These are phyloP conservation scores for Ifrita kowaldi DNA, from an alignment of 2,113 vertebrate species.

Conservation along the genomic window DNA sequence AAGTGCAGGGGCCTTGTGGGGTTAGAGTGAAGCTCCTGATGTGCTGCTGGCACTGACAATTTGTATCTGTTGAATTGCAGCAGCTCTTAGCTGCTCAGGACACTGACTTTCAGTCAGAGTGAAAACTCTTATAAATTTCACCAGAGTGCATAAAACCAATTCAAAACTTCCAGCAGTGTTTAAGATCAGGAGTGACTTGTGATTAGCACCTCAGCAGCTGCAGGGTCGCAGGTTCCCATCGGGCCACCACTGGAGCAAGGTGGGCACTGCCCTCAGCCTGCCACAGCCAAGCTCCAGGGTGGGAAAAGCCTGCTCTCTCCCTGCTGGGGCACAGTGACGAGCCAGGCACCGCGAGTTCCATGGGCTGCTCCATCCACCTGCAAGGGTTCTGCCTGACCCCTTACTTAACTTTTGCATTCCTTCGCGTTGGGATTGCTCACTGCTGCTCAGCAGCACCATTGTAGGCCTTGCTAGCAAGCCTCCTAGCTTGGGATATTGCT, in stretches of 20 bases:
- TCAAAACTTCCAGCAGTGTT: not conserved
- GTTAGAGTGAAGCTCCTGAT: not conserved
- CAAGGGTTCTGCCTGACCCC: not conserved
- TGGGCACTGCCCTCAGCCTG: not conserved
- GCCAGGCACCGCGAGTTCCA: accelerated
- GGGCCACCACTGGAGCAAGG: accelerated
- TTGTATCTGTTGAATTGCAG: not conserved
- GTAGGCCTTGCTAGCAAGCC: not conserved
- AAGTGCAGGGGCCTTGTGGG: accelerated
- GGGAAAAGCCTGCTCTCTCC: not conserved
- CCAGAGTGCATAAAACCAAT: not conserved
- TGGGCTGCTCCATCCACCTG: not conserved
- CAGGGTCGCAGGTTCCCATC: accelerated
- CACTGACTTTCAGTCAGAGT: accelerated
- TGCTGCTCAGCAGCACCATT: not conserved
- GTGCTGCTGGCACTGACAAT: not conserved
- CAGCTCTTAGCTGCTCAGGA: not conserved
- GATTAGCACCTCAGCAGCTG: accelerated
- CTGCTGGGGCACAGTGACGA: not conserved
- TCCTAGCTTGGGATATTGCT: not conserved
- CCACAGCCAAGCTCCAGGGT: accelerated
- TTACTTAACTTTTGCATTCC: not conserved
- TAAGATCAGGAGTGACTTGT: not conserved
- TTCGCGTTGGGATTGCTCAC: not conserved
- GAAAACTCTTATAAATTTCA: not conserved